These are phyloP conservation scores for Sus cebifrons DNA, from an alignment of 2,797 vertebrate genomes.

Conservation along the genomic window DNA sequence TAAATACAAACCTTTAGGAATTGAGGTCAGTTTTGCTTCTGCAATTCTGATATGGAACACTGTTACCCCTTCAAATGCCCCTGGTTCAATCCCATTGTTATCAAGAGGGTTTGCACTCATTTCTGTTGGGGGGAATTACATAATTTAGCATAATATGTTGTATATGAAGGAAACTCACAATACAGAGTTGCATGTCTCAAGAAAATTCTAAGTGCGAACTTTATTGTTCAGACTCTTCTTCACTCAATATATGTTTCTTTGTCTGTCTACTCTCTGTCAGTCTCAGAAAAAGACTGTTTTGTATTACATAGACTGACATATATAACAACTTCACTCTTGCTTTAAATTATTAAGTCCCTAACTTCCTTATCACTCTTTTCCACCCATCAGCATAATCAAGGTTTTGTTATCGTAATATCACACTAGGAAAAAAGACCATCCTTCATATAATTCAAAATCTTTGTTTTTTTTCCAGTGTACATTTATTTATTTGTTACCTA, in stretches of 20 bases:
- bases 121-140: constrained; percentile 91
- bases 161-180: neutral
- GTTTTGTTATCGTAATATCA: constrained; percentile 61
- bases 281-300: constrained; percentile 21
- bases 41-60: constrained; percentile 96
- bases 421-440: constrained; percentile 7
- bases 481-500: constrained; percentile 52
- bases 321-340: neutral
- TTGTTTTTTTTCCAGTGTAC: neutral
- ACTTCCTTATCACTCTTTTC: neutral
- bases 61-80: constrained; percentile 96
- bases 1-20: constrained; percentile 95
- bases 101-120: constrained; percentile 97
- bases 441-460: constrained; percentile 45
- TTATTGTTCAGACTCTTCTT: neutral
- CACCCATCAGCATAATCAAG: neutral
- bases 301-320: neutral
- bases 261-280: neutral
- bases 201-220: neutral
- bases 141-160: neutral
- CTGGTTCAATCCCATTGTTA: constrained; percentile 95
- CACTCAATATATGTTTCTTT: neutral
- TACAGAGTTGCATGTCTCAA: neutral
- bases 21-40: constrained; percentile 95
- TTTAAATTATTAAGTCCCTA: constrained; percentile 50